Conservation (phyloP, 2,888 invertebrate genomes). For the Margaritifera margaritifera region DNA sequence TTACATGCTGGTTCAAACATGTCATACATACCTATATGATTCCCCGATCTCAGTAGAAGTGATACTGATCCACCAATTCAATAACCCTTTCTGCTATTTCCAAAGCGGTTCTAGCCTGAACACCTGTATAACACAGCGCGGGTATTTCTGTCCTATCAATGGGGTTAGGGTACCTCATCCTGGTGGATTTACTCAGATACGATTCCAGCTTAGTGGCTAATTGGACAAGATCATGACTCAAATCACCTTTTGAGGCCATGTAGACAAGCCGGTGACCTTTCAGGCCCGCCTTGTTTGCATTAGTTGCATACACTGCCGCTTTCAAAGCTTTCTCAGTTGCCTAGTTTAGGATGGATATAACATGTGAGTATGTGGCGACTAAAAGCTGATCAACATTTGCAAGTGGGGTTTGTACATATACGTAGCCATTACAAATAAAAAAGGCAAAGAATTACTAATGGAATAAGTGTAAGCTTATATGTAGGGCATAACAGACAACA, state of each 20-base stretch:
- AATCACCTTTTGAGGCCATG: neutral
- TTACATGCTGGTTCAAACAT: too few relatives aligned
- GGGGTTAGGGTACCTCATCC: conserved; percentile 23
- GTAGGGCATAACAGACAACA: too few relatives aligned
- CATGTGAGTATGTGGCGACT: too few relatives aligned
- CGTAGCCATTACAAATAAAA: too few relatives aligned
- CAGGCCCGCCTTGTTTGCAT: conserved; percentile 1
- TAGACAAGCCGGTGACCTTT: neutral
- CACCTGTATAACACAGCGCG: conserved; percentile 14
- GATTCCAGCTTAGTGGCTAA: conserved; percentile 12
- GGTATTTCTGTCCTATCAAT: conserved; percentile 12
- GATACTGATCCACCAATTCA: conserved; percentile 8
- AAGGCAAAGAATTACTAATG: too few relatives aligned
- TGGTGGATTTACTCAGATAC: conserved; percentile 10
- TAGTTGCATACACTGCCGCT: conserved; percentile 8
- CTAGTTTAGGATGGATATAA: too few relatives aligned
- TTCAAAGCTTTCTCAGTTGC: conserved; percentile 16
- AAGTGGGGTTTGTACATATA: too few relatives aligned
- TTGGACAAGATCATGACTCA: too few relatives aligned
- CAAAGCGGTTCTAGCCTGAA: conserved; percentile 14
- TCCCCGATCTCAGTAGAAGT: too few relatives aligned
- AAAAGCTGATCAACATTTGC: neutral
- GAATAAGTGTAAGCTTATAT: too few relatives aligned
- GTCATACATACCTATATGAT: too few relatives aligned
- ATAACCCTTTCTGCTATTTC: conserved; percentile 14